These are phyloP conservation scores for Syndactyla subalaris DNA, from an alignment of 2,797 vertebrate genomes.

Conservation along the genomic window DNA sequence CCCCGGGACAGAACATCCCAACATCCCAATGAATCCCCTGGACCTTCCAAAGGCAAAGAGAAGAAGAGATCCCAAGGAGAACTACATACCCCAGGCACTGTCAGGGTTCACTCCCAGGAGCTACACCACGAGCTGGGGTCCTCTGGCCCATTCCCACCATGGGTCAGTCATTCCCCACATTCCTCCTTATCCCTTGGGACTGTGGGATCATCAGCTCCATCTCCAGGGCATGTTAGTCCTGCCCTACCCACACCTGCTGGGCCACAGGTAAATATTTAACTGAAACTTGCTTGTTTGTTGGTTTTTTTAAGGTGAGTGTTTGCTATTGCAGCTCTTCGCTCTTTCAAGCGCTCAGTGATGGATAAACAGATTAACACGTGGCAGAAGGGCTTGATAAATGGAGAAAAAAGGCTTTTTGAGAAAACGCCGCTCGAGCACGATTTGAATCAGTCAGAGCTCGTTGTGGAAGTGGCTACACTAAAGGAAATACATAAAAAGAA, in stretches of 20 bases:
- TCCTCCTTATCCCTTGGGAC: not conserved
- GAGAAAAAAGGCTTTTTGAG: not conserved
- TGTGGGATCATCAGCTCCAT: not conserved
- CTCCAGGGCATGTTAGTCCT: rapidly evolving
- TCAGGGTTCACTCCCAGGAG: not conserved
- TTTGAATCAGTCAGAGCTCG: not conserved
- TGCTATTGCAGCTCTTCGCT: not conserved
- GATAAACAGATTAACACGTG: slow-evolving; percentile 9
- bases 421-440: not conserved
- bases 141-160: rapidly evolving
- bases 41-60: not conserved
- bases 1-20: rapidly evolving
- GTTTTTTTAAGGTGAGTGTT: not conserved
- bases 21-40: not conserved
- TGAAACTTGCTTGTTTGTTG: not conserved
- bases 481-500: not conserved
- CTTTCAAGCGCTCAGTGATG: not conserved
- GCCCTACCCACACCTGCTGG: not conserved
- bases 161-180: not conserved
- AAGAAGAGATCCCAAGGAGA: not conserved
- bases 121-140: not conserved
- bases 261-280: not conserved
- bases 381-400: not conserved
- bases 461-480: not conserved
- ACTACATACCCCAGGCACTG: rapidly evolving